Percentiles rank a stretch among this genome's conserved stretches.
Conservation (phyloP, 1,140 invertebrate species). For the Drosophila bocqueti region DNA sequence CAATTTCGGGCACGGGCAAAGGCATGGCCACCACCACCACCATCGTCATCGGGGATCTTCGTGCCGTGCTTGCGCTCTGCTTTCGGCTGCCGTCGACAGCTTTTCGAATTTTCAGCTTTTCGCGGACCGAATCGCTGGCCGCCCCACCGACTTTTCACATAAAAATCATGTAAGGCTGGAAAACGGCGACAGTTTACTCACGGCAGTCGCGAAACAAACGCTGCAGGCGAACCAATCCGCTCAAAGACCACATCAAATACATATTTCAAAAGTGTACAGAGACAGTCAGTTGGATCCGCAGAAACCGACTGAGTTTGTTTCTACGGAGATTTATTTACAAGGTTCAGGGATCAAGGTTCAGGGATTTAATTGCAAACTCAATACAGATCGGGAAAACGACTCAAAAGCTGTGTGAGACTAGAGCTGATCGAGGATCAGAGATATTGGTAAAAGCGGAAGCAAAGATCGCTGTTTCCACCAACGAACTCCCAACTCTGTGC, state of each 20-base stretch:
- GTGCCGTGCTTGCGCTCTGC: slow-evolving; percentile 12
- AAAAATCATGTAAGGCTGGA: slow-evolving; percentile 85
- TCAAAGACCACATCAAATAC: slow-evolving; percentile 5
- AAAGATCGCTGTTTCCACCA: not conserved
- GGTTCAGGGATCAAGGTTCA: not conserved
- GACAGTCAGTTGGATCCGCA: not conserved
- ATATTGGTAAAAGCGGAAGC: not conserved
- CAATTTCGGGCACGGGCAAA: slow-evolving; percentile 6
- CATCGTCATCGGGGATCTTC: slow-evolving; percentile 37
- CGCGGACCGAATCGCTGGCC: slow-evolving; percentile 27
- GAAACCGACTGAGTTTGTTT: not conserved
- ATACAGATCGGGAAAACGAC: not conserved
- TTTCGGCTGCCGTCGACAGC: slow-evolving; percentile 35
- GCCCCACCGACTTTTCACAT: slow-evolving; percentile 74
- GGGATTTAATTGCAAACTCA: too few species aligned
- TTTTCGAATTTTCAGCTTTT: slow-evolving; percentile 65
- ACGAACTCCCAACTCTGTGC: not conserved
- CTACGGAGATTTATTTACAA: not conserved
- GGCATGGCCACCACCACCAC: slow-evolving; percentile 5
- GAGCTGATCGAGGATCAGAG: not conserved
- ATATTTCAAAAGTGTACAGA: not conserved
- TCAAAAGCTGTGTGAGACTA: not conserved
- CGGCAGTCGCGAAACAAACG: slow-evolving; percentile 76
- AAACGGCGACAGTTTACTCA: slow-evolving; percentile 84
- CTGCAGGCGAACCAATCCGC: slow-evolving; percentile 42